Base-by-base conservation (phyloP, 2,113 vertebrate species). In the Gallinago paraguaiae region DNA sequence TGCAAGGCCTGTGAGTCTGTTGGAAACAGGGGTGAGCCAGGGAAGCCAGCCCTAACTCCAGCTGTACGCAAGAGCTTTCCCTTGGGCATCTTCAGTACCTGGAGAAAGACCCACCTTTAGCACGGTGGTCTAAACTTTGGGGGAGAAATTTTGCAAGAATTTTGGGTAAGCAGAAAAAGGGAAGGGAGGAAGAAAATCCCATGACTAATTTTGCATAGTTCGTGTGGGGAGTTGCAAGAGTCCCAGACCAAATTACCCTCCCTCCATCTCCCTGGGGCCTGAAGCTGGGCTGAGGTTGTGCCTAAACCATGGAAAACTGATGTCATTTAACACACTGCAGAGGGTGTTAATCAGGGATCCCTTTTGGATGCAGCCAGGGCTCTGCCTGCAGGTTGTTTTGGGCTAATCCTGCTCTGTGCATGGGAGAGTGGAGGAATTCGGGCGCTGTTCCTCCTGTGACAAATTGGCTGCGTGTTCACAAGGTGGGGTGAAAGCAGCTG, bases 121-220 rank as follows among this genome's bases (percentile, higher is more conserved):
- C 39, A 18, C 1, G 1, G 19, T 25, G 31, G 7, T 28, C 37
- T 63, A 16, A 54, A 61, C 31, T 60, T 13, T 9, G 2, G 8
- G 23, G 16, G 16, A 18, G 37, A 65, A 20, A 8, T 54, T 71
- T 67, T 67, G 35, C 31, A 64, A n/a, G 60, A 61, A 54, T 11
- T 82, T 10, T 30, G 13, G 6, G 6, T 24, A n/a, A 54, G 43
- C 8, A 50, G 56, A 19, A 71, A 70, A 10, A 23, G 11, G 22
- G 27, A 2, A 14, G 0, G 4, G 1, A 1, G 24, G 0, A 11
- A 7, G 0, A 6, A 17, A 9, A 30, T 33, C 30, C 50, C 30
- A 15, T 22, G 3, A 60, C 15, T 67, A 8, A 6, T 65, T 87
- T 57, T 60, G 35, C 65, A 25, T 16, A 1, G 6, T 28, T 35